Conservation (phyloP, 1,140 invertebrate genomes). For the Drosophila rufa region DNA sequence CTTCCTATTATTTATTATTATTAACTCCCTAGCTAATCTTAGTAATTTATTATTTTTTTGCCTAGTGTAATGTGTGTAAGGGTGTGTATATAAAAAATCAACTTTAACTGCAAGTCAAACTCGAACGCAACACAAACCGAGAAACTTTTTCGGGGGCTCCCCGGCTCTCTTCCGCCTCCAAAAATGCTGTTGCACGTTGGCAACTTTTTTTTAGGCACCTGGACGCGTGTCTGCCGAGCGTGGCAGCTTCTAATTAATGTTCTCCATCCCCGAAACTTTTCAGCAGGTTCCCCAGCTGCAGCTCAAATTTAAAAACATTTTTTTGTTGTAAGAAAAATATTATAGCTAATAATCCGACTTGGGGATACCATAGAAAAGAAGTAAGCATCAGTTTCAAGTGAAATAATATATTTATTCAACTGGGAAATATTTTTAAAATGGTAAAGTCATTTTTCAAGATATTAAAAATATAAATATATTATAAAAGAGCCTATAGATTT, state of each 20-base stretch:
- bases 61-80: constrained; percentile 9
- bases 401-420: background rate
- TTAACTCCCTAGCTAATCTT: background rate
- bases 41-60: background rate
- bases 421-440: background rate
- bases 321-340: background rate
- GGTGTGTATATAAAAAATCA: constrained; percentile 22
- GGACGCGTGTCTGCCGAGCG: constrained; percentile 66
- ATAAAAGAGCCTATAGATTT: background rate
- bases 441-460: background rate
- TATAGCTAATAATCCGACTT: background rate
- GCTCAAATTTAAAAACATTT: constrained; percentile 44
- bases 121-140: constrained; percentile 58
- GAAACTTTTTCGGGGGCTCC: constrained; percentile 38
- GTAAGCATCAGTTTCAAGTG: background rate
- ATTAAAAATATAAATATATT: background rate
- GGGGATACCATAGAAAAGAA: background rate
- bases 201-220: constrained; percentile 62
- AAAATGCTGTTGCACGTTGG: constrained; percentile 72
- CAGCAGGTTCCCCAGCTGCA: constrained; percentile 15
- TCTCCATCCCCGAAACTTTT: constrained; percentile 54
- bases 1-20: background rate
- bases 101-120: constrained; percentile 60
- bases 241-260: constrained; percentile 83
- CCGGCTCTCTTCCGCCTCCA: background rate